Conservation (phyloP, 2,888 invertebrate species). For the Malachius bipustulatus region DNA sequence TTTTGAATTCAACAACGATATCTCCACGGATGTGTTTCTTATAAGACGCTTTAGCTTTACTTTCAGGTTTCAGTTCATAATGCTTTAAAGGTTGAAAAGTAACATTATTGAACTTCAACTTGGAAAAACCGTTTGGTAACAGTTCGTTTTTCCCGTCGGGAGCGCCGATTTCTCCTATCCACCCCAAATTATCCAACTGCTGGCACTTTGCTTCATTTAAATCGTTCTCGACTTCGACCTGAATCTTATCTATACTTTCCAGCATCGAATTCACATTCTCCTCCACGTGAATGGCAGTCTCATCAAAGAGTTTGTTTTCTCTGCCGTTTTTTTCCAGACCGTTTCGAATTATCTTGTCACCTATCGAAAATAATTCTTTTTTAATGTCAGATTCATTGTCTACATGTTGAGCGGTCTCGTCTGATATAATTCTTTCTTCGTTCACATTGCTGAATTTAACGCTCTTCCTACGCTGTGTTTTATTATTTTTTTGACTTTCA, state of each 20-base stretch:
- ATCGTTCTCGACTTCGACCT: conserved; percentile 35
- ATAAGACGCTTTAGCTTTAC: conserved; percentile 27
- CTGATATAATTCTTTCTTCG: conserved; percentile 27
- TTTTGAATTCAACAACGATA: conserved; percentile 29
- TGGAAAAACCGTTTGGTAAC: conserved; percentile 24
- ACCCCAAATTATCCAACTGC: conserved; percentile 21
- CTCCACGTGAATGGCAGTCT: conserved; percentile 19
- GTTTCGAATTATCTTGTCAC: conserved; percentile 1
- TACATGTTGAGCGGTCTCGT: too few species aligned
- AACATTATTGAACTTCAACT: conserved; percentile 28
- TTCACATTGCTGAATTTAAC: conserved; percentile 28
- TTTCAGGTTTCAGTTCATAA: conserved; percentile 15
- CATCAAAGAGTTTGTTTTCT: conserved; percentile 25
- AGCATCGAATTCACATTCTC: conserved; percentile 27
- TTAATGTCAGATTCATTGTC: conserved; percentile 10
- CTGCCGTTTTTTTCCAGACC: conserved; percentile 15
- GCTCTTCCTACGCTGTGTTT: conserved; percentile 16
- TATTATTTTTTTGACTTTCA: conserved; percentile 8
- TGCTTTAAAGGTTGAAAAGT: conserved; percentile 23
- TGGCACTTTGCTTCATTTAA: conserved; percentile 30
- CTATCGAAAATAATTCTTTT: too few species aligned
- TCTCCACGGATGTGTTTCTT: conserved; percentile 33
- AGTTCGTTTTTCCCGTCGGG: conserved; percentile 25
- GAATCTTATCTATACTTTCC: conserved; percentile 28
- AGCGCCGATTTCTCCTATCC: conserved; percentile 27